These are phyloP conservation scores for Tribolium madens DNA, from an alignment of 1,140 invertebrate genomes.

Conservation along the genomic window DNA sequence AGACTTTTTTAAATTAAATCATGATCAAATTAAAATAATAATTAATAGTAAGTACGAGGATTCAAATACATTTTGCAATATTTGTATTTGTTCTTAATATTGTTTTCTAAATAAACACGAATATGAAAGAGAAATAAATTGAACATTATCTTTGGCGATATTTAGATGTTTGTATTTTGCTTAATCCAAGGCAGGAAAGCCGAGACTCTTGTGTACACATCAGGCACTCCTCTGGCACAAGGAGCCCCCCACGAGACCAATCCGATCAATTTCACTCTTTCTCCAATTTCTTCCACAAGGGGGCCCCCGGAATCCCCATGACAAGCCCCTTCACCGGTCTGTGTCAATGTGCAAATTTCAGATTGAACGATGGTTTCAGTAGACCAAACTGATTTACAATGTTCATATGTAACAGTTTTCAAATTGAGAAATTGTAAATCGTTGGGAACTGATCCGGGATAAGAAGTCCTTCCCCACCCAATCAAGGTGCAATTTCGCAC, in stretches of 20 bases:
- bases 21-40: too few species aligned
- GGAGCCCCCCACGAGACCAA: conserved; percentile 69
- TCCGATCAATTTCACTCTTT: conserved; percentile 58
- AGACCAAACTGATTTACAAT: background rate
- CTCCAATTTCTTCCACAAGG: background rate
- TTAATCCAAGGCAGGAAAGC: conserved; percentile 62
- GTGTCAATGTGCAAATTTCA: conserved; percentile 72
- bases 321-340: conserved; percentile 72
- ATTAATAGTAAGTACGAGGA: too few species aligned
- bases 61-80: too few species aligned
- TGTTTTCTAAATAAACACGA: too few species aligned
- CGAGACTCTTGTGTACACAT: conserved; percentile 66
- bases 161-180: background rate
- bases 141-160: too few species aligned
- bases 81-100: background rate
- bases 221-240: conserved; percentile 67
- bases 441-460: conserved; percentile 59
- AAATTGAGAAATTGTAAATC: conserved; percentile 67
- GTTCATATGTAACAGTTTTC: conserved; percentile 57
- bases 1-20: too few species aligned
- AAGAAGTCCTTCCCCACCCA: conserved; percentile 68
- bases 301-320: conserved; percentile 61
- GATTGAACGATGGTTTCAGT: conserved; percentile 9
- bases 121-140: too few species aligned
- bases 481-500: conserved; percentile 61